These are phyloP conservation scores for Coracias cyanogaster DNA, from an alignment of 2,797 vertebrate species.

Conservation along the genomic window DNA sequence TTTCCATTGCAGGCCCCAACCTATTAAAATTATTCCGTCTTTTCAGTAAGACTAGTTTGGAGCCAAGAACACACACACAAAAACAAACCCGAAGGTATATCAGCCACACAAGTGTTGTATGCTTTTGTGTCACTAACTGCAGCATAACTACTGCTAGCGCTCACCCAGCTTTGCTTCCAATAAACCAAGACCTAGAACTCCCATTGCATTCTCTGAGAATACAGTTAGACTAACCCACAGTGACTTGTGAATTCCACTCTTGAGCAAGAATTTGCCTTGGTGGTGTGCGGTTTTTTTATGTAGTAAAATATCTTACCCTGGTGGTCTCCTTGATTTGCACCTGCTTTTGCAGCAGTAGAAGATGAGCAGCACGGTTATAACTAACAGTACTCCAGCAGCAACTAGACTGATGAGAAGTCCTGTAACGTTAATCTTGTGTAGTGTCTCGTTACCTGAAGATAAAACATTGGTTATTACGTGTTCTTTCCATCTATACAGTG, in stretches of 20 bases:
- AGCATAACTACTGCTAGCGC: background rate
- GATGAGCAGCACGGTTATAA: slow-evolving; percentile 82
- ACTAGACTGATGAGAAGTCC: slow-evolving; percentile 90
- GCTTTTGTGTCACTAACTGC: background rate
- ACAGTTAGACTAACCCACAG: background rate
- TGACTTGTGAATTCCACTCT: background rate
- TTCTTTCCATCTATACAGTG: background rate
- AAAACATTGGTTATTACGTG: slow-evolving; percentile 1
- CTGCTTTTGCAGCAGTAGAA: slow-evolving; percentile 89
- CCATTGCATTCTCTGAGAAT: background rate
- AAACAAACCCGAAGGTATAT: background rate
- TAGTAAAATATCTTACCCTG: slow-evolving; percentile 78
- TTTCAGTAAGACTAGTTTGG: background rate
- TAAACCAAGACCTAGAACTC: background rate
- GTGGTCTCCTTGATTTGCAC: slow-evolving; percentile 80
- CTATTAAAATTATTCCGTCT: background rate
- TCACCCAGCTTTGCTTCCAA: background rate
- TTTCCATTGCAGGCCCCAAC: background rate
- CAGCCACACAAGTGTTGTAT: background rate
- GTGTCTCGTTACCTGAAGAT: slow-evolving; percentile 73
- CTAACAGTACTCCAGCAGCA: slow-evolving; percentile 82
- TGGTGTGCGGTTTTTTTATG: background rate
- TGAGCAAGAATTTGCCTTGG: background rate
- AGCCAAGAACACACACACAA: background rate
- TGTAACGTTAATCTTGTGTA: slow-evolving; percentile 85